Evolutionary conservation across 2,797 vertebrate genomes (phyloP), one percentile per base, ranked within the genome.

Genomic region (Micrastur ruficollis): DNA sequence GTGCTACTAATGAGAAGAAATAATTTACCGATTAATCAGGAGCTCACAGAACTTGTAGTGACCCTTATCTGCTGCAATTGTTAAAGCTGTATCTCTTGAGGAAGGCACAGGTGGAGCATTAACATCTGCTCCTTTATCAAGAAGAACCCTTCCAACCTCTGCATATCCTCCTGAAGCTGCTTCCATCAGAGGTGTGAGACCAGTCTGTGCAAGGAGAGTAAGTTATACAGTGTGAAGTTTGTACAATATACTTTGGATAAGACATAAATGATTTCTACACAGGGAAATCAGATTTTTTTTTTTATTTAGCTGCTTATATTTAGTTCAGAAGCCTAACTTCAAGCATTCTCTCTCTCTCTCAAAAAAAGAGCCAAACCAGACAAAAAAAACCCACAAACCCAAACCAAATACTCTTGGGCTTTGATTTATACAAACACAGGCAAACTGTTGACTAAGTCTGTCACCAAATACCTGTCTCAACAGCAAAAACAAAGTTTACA

Each of bases 1-100:
- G 2, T n/a, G 16, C 23, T 8, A 13, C n/a, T 66, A n/a, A 70
- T 5, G 38, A 79, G 53, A 53, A 78, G 67, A 36, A 67, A 42
- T 8, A 31, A 94, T 89, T 80, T 80, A 99, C 99, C 99, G 98
- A 97, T 99, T 99, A 96, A 99, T 99, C 85, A 99, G 99, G 66
- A 99, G 99, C 98, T 99, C 99, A 98, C 99, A 99, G 96, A 99
- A 99, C 98, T 99, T 99, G 98, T 99, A 99, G 98, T 99, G 99
- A 93, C 99, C 99, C 98, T 99, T 99, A 98, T 99, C 99, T 26
- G 99, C 99, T 97, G 99, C 99, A 96, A 99, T 99, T 78, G 99
- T 99, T 97, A 99, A 98, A 97, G 99, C 99, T 40, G 99, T 99
- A 97, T 99, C 99, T 97, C 99, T 98, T 84, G 99, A 99, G 79